Percentiles rank a stretch among this genome's conserved stretches.
phyloP scores from a whole-genome alignment of 1,140 invertebrate genomes.

The Tigriopus japonicus region DNA sequence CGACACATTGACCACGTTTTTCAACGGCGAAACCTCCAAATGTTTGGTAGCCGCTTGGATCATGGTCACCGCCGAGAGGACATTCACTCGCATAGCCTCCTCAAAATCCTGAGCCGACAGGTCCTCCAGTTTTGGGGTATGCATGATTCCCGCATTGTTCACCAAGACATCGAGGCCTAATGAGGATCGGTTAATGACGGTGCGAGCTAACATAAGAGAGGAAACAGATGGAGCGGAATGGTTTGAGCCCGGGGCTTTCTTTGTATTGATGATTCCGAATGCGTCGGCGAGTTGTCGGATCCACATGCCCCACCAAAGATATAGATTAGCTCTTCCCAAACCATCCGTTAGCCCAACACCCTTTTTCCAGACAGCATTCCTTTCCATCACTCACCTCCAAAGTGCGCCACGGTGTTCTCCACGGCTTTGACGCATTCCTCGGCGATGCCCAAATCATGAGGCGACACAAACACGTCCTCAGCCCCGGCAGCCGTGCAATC shows the following conservation, averaged over 20 bases:
- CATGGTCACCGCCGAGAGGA: background rate
- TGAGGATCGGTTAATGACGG: too few relatives aligned
- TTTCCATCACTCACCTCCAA: background rate
- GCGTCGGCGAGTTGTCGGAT: too few relatives aligned
- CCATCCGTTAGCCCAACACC: too few relatives aligned
- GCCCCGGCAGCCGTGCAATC: background rate
- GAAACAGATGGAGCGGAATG: background rate
- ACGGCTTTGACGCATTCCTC: background rate
- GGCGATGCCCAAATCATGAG: background rate
- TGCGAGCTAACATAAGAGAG: too few relatives aligned
- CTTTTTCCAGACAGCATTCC: too few relatives aligned
- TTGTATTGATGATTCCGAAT: too few relatives aligned
- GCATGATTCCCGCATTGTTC: conserved; percentile 12
- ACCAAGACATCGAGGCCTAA: conserved; percentile 7
- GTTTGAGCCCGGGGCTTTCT: too few relatives aligned
- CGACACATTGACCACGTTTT: conserved; percentile 8
- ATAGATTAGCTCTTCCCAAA: too few relatives aligned
- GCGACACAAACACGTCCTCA: background rate
- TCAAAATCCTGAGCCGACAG: background rate
- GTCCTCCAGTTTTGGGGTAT: background rate
- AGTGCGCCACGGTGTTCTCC: background rate
- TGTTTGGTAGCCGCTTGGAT: background rate
- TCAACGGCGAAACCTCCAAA: background rate
- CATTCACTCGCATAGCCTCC: conserved; percentile 10
- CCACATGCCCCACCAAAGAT: too few relatives aligned